Percentiles rank a stretch among this genome's conserved stretches.
These are phyloP conservation scores for Cervus canadensis DNA, from an alignment of 2,113 vertebrate species.

Conservation along the genomic window DNA sequence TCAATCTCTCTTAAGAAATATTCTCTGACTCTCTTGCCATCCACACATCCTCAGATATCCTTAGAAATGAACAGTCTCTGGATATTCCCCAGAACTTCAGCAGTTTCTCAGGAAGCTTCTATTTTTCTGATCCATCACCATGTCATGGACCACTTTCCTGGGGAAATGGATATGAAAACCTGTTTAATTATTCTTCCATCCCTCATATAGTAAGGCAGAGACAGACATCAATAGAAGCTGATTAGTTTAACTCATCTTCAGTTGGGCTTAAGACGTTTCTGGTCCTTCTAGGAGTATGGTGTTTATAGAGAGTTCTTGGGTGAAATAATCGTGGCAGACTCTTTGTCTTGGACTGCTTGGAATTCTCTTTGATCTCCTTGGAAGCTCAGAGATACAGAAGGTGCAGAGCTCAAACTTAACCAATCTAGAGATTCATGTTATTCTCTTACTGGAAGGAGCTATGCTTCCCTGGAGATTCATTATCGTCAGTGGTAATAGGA, in stretches of 20 bases:
- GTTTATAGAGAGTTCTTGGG: not conserved
- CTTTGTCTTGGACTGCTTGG: not conserved
- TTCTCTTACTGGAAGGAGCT: not conserved
- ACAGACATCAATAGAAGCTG: not conserved
- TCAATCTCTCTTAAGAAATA: not conserved
- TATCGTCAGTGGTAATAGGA: not conserved
- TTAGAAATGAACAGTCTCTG: not conserved
- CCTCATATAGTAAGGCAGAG: not conserved
- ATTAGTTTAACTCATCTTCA: not conserved
- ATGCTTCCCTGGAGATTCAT: constrained; percentile 28
- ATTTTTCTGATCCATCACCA: not conserved
- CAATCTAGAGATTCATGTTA: not conserved
- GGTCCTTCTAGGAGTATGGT: not conserved
- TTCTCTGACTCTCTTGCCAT: not conserved
- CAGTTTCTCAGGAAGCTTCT: not conserved
- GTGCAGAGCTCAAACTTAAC: not conserved
- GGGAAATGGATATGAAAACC: not conserved
- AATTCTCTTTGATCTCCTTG: not conserved
- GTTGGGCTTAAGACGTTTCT: not conserved
- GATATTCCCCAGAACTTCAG: not conserved
- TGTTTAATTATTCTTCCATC: not conserved
- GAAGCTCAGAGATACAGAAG: not conserved
- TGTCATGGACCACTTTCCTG: not conserved
- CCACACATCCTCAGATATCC: not conserved
- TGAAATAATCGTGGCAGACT: not conserved